Conservation (phyloP, 64 coral and sea anemone genomes). For the Pocillopora verrucosa region DNA sequence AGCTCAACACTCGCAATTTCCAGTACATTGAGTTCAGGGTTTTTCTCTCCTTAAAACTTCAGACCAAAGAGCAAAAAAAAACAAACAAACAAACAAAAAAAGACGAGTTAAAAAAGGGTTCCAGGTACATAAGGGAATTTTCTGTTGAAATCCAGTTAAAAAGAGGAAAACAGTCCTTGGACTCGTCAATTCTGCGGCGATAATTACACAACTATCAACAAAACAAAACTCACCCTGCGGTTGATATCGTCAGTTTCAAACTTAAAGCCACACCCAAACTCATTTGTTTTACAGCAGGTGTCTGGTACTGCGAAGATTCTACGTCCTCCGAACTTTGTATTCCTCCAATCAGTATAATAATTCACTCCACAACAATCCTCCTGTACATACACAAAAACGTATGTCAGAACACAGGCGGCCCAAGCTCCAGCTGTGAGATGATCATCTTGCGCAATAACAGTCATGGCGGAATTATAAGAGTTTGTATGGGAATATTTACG, state of each 20-base stretch:
- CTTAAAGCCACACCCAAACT: conserved; percentile 14
- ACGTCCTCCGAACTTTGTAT: conserved; percentile 31
- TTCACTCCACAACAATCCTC: conserved; percentile 52
- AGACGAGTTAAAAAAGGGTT: too few relatives aligned
- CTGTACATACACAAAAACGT: conserved; percentile 13
- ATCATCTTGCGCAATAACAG: too few relatives aligned
- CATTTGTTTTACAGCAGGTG: conserved; percentile 38
- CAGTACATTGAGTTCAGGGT: too few relatives aligned
- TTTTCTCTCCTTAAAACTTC: neutral
- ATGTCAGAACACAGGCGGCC: too few relatives aligned
- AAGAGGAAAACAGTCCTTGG: neutral
- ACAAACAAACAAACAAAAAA: neutral
- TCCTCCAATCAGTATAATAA: conserved; percentile 59
- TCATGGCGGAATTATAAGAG: too few relatives aligned
- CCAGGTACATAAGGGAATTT: too few relatives aligned
- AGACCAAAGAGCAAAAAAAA: too few relatives aligned
- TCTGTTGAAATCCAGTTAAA: neutral
- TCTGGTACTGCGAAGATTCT: conserved; percentile 51
- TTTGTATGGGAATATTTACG: too few relatives aligned
- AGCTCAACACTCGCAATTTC: too few relatives aligned
- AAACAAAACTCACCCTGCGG: conserved; percentile 17
- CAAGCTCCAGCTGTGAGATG: too few relatives aligned
- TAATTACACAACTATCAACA: neutral
- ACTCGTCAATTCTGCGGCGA: neutral
- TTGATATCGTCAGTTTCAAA: conserved; percentile 23